Conservation (phyloP, 2,888 invertebrate species). For the Melipona bicolor region DNA sequence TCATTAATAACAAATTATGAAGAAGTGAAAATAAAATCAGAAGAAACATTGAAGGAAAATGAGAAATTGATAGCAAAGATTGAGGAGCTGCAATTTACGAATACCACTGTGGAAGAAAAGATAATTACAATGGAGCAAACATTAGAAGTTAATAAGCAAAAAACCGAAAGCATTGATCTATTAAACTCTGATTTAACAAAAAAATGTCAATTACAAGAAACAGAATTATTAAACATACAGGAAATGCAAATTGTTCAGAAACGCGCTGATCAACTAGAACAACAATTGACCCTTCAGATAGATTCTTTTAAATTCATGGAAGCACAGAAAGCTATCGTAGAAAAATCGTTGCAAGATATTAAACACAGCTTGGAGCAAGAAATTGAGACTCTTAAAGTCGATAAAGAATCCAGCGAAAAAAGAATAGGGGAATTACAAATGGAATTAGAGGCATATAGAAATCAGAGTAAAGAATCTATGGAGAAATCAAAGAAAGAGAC, state of each 20-base stretch:
- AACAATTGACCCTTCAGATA: constrained; percentile 84
- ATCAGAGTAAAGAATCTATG: constrained; percentile 25
- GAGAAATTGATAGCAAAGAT: constrained; percentile 85
- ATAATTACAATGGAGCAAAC: constrained; percentile 75
- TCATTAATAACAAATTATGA: constrained; percentile 88
- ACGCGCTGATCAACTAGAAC: constrained; percentile 85
- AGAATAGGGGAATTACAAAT: constrained; percentile 54
- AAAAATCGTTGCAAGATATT: constrained; percentile 36
- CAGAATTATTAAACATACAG: constrained; percentile 84
- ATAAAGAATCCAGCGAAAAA: constrained; percentile 24
- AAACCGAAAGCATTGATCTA: constrained; percentile 53
- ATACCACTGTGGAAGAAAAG: constrained; percentile 84
- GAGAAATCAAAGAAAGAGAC: constrained; percentile 16
- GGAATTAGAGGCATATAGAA: constrained; percentile 67
- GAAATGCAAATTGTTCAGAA: constrained; percentile 83
- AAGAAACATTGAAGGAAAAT: constrained; percentile 86
- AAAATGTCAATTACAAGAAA: constrained; percentile 76
- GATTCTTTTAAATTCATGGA: constrained; percentile 80
- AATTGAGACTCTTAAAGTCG: constrained; percentile 55
- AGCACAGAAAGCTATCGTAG: constrained; percentile 65
- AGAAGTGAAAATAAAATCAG: constrained; percentile 86
- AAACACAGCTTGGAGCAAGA: constrained; percentile 73
- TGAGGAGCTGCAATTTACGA: constrained; percentile 85
- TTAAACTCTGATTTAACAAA: constrained; percentile 56
- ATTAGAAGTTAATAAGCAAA: constrained; percentile 64